Base-by-base conservation (phyloP, 1,140 invertebrate genomes). In the Camponotus pennsylvanicus region DNA sequence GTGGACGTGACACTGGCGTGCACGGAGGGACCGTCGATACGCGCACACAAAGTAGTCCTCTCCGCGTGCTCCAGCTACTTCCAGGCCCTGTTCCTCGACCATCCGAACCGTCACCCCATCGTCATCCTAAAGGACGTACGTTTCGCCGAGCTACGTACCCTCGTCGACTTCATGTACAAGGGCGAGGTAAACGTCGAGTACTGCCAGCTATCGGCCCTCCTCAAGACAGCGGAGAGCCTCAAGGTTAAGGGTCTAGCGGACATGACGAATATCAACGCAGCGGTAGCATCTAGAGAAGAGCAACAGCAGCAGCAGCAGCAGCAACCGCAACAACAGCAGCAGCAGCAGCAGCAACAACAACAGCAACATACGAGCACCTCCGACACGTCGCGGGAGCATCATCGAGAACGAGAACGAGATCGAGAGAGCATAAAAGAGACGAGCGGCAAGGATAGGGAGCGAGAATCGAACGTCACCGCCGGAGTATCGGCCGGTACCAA, bases 121-220 rank as follows among this genome's bases (percentile, higher is more conserved):
- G 98, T 99, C 93, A 98, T 99, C 93, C 96, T 99, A 87, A 98
- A 98, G 95, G 98, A 98, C 97, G 98, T 98, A 92, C 97, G 97
- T 93, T 98, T 98, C 95, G 96, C 97, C 91, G 98, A 98, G 95
- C 96, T 99, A 94, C 97, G 98, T 94, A 98, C 98, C 90, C 97
- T 99, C 93, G 97, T 99, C 93, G 98, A 98, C 96, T 99, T 98
- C 97, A 99, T 99, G 98, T 99, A 99, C 97, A 98, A 98, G 95
- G 98, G 98, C 91, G 98, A 99, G 95, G 98, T 99, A 89, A 98
- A 98, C 96, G 98, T 99, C 90, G 97, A 98, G 95, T 98, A 98
- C 94, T 98, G 98, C 95, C 98, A 98, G 95, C 96, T 99, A 92
- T 97, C 97, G 91, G 97, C 97, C 89, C 96, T 99, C 91, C 96